Conservation (phyloP, 2,888 invertebrate species). For the Hypena proboscidalis region DNA sequence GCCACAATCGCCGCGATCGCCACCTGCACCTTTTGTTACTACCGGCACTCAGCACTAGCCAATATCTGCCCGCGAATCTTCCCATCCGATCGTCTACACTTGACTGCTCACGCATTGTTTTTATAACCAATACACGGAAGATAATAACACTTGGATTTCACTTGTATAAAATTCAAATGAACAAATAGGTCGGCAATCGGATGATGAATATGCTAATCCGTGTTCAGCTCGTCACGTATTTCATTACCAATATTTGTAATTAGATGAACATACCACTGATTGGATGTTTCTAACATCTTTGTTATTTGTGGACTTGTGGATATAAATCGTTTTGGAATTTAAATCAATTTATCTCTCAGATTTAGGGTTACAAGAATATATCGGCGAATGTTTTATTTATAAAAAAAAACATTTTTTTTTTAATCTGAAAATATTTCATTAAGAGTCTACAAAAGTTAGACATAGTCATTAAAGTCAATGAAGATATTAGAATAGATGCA, state of each 20-base stretch:
- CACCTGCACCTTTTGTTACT: constrained; percentile 16
- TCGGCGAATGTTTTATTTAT: no score
- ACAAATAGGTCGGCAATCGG: constrained; percentile 41
- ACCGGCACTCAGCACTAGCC: constrained; percentile 8
- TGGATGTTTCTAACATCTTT: constrained; percentile 8
- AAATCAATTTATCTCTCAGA: no score
- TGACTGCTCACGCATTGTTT: constrained; percentile 59
- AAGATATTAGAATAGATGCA: no score
- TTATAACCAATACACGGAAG: constrained; percentile 44
- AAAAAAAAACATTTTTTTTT: no score
- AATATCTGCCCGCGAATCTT: constrained; percentile 33
- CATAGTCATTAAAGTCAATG: no score
- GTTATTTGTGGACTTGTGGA: no score
- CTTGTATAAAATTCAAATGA: constrained; percentile 49
- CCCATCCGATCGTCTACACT: constrained; percentile 58
- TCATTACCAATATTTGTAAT: constrained; percentile 14
- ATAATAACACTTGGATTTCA: constrained; percentile 44
- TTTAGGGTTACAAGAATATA: no score
- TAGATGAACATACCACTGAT: constrained; percentile 6
- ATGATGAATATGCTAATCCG: constrained; percentile 50
- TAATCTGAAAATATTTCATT: no score
- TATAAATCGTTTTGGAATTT: no score
- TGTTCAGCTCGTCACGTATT: constrained; percentile 37
- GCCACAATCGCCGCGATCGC: constrained; percentile 22
- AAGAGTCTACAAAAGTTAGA: no score